These are phyloP conservation scores for Promerops cafer DNA, from an alignment of 2,113 vertebrate species.

Conservation along the genomic window DNA sequence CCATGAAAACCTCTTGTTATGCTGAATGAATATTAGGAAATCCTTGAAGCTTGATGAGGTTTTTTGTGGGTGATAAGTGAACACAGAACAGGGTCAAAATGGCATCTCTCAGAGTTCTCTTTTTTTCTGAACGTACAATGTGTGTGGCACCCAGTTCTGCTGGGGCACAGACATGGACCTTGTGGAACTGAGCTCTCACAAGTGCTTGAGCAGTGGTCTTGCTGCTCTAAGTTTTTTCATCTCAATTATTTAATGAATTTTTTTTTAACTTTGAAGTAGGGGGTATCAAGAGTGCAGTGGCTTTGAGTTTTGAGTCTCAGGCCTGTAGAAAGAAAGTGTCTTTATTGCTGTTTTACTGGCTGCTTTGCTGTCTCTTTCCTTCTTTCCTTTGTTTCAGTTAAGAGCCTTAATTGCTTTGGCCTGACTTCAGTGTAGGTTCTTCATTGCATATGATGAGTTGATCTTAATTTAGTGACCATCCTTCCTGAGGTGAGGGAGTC, in stretches of 20 bases:
- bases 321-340: background rate
- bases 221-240: background rate
- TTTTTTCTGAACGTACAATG: rapidly evolving
- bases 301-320: background rate
- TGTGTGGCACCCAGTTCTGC: background rate
- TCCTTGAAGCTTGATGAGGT: rapidly evolving
- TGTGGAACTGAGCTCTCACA: background rate
- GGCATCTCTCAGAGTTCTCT: background rate
- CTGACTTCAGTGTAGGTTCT: background rate
- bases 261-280: background rate
- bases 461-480: background rate
- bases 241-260: background rate
- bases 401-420: background rate
- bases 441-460: background rate
- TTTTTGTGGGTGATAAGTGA: background rate
- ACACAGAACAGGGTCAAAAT: too few relatives aligned
- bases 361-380: background rate
- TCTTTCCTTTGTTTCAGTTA: too few relatives aligned
- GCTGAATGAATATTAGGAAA: background rate
- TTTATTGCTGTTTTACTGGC: background rate
- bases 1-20: background rate
- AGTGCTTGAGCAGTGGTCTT: background rate
- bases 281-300: background rate
- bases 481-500: background rate
- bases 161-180: too few relatives aligned